Evolutionary conservation across 2,888 invertebrate genomes (phyloP).

Genomic region (Drosophila macrospina): DNA sequence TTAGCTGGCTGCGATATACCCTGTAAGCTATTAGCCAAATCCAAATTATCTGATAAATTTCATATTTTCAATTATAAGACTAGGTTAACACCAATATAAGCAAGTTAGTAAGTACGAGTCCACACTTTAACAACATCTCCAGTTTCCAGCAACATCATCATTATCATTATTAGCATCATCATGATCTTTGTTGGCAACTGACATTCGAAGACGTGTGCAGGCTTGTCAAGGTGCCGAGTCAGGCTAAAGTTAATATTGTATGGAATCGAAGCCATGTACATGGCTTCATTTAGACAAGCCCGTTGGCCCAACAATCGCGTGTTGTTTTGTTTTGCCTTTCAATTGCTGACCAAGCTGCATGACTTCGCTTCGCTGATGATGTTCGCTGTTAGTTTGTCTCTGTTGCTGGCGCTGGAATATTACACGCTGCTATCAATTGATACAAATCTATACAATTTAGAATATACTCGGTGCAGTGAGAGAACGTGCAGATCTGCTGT

Average conservation of each 20-base stretch:
- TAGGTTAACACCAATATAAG: neutral
- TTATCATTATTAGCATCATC: constrained; percentile 8
- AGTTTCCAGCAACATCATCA: constrained; percentile 24
- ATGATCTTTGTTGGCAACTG: constrained; percentile 43
- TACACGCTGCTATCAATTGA: constrained; percentile 71
- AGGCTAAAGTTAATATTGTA: constrained; percentile 33
- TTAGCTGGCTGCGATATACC: constrained; percentile 31
- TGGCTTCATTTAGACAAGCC: constrained; percentile 74
- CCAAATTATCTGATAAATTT: constrained; percentile 3
- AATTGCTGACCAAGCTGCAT: constrained; percentile 50
- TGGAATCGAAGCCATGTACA: constrained; percentile 43
- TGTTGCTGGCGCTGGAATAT: constrained; percentile 43
- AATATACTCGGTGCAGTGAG: constrained; percentile 35
- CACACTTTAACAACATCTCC: constrained; percentile 10
- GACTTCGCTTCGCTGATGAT: constrained; percentile 30
- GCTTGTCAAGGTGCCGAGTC: constrained; percentile 74
- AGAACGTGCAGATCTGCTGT: constrained; percentile 11
- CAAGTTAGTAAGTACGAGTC: neutral
- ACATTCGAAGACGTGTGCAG: constrained; percentile 64
- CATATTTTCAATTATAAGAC: constrained; percentile 14
- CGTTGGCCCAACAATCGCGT: constrained; percentile 61
- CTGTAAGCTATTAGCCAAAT: constrained; percentile 10
- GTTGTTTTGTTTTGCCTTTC: constrained; percentile 31
- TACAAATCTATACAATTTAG: constrained; percentile 73
- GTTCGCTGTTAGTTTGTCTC: constrained; percentile 8